These are phyloP conservation scores for Antechinus stuartii DNA, from an alignment of 2,113 vertebrate species.

Conservation along the genomic window DNA sequence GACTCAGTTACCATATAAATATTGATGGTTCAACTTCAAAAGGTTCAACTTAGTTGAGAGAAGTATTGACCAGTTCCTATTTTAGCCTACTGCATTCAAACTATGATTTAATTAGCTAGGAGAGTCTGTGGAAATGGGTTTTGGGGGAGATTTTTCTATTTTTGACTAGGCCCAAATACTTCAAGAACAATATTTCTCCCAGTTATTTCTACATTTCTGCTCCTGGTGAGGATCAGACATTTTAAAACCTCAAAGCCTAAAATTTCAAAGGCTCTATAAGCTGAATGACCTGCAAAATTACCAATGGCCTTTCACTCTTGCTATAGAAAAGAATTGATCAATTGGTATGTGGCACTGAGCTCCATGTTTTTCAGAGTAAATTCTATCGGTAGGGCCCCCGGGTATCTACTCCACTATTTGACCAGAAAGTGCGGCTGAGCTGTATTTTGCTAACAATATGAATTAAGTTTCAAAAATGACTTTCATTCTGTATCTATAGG, in stretches of 20 bases:
- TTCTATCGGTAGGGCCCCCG: background rate
- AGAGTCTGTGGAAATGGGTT: slow-evolving; percentile 29
- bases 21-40: slow-evolving; percentile 33
- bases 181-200: background rate
- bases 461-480: background rate
- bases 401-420: background rate
- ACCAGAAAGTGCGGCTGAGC: background rate
- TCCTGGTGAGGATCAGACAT: background rate
- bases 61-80: slow-evolving; percentile 39
- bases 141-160: slow-evolving; percentile 31
- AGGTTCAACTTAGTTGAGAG: slow-evolving; percentile 19
- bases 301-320: background rate
- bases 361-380: background rate
- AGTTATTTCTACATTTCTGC: background rate
- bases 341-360: background rate
- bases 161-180: slow-evolving; percentile 22
- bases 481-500: background rate
- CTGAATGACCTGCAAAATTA: background rate
- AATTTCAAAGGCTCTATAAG: background rate
- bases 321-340: slow-evolving; percentile 2
- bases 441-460: background rate
- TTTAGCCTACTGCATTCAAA: slow-evolving; percentile 28
- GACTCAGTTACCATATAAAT: background rate
- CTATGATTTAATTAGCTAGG: slow-evolving; percentile 20
- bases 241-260: slow-evolving; percentile 10